Conservation (phyloP, 2,113 vertebrate species). For the Buteo buteo region DNA sequence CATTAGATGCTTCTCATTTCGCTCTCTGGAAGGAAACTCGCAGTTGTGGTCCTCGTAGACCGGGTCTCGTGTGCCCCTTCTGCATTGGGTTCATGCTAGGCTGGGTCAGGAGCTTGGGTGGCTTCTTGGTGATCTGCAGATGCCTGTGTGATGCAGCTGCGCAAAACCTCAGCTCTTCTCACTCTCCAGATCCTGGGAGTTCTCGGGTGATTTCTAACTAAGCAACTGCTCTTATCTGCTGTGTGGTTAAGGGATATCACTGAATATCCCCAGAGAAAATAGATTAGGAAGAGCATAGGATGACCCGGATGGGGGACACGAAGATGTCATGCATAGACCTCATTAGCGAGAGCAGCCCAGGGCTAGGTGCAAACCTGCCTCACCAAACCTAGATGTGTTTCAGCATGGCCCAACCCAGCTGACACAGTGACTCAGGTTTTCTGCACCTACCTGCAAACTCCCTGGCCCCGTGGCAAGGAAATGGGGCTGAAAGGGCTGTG, state of each 20-base stretch:
- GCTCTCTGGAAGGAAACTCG: neutral
- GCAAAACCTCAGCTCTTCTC: neutral
- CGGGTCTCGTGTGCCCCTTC: neutral
- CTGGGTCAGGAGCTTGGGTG: neutral
- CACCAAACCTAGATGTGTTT: neutral
- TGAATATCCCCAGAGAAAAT: neutral
- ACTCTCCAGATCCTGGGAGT: neutral
- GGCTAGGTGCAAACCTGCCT: neutral
- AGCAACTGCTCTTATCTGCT: neutral
- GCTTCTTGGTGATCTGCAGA: neutral
- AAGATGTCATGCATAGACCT: neutral
- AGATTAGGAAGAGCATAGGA: neutral
- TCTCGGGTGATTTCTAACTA: neutral
- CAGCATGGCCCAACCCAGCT: neutral
- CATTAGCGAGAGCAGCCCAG: neutral
- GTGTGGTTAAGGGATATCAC: neutral
- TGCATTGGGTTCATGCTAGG: fast-evolving
- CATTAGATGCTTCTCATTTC: neutral
- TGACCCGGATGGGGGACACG: neutral
- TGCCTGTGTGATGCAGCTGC: neutral
- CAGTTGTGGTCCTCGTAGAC: fast-evolving
- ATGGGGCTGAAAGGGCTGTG: neutral
- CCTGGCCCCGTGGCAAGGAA: fast-evolving
- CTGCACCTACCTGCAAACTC: neutral
- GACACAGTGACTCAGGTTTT: fast-evolving